Conservation (phyloP, 2,797 vertebrate genomes). For the Triplophysa bombifrons region DNA sequence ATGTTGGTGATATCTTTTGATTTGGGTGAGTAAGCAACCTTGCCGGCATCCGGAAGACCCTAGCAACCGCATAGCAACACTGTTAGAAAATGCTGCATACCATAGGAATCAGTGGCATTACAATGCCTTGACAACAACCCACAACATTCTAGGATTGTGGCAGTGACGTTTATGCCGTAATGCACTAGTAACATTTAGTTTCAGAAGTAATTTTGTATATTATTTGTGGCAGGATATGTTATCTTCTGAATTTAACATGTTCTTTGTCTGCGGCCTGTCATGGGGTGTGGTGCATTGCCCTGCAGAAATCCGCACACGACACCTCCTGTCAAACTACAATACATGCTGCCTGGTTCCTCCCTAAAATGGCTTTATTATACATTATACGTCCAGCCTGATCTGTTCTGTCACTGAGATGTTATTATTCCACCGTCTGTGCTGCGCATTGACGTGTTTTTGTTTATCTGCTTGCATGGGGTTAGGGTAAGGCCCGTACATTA, state of each 20-base stretch:
- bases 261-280: neutral
- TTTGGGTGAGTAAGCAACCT: too few relatives aligned
- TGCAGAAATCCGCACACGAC: constrained; percentile 24
- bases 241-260: neutral
- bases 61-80: neutral
- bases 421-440: neutral
- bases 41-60: neutral
- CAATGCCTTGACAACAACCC: neutral
- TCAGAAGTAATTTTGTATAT: neutral
- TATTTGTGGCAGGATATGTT: neutral
- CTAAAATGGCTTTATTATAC: neutral
- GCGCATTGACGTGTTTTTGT: constrained; percentile 4
- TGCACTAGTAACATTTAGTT: neutral
- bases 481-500: constrained; percentile 25
- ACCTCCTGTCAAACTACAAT: constrained; percentile 1
- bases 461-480: constrained; percentile 36
- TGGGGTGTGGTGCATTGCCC: constrained; percentile 7
- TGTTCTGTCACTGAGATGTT: neutral
- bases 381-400: neutral
- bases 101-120: neutral
- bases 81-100: neutral
- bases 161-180: neutral
- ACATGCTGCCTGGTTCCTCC: neutral
- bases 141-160: neutral
- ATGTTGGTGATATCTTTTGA: too few relatives aligned